Evolutionary conservation across 2,113 vertebrate species (phyloP), one percentile per base, ranked within the genome.

Genomic region (Alexandromys fortis): DNA sequence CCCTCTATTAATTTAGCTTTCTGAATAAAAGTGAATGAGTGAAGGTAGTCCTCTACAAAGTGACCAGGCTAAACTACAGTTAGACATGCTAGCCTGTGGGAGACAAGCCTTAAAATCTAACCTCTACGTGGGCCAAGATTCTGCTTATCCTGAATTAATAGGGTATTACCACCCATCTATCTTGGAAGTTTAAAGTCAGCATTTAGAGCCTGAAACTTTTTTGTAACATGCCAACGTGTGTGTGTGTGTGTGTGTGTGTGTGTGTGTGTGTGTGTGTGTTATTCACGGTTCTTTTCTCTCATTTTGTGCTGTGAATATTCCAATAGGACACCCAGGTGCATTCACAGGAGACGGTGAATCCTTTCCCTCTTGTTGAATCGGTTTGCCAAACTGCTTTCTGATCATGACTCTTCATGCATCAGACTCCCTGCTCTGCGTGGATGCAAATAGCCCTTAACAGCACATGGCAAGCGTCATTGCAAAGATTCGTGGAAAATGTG

Each of bases 381-480:
- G 58, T 91, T 94, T 79, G 77, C 92, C 83, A 97, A 94, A 94
- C 95, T 92, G 47, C 86, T 79, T 97, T 93, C n/a, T 45, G 82
- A 89, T 82, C 16, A 8, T n/a, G 77, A 58, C 78, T 89, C 38
- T 86, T 86, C 52, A 38, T 30, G 22, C n/a, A 35, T 67, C 30
- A 28, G 86, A 42, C 61, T 47, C 22, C 9, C 65, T 91, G 30
- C 38, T 52, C 94, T 35, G 52, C 5, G 5, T 3, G 3, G 65
- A 73, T 10, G 73, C 10, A 49, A 61, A 45, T 24, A 35, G 33
- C 38, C 82, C 89, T 76, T 33, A n/a, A 38, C 28, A 67, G n/a
- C 16, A 35, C 30, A 75, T 72, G 90, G 76, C 30, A 67, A 91
- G 22, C 92, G 30, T 38, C 65, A 24, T 4, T 4, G 24, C 77